phyloP scores from a whole-genome alignment of 2,888 invertebrate species.

The Ornithoptera alexandrae region DNA sequence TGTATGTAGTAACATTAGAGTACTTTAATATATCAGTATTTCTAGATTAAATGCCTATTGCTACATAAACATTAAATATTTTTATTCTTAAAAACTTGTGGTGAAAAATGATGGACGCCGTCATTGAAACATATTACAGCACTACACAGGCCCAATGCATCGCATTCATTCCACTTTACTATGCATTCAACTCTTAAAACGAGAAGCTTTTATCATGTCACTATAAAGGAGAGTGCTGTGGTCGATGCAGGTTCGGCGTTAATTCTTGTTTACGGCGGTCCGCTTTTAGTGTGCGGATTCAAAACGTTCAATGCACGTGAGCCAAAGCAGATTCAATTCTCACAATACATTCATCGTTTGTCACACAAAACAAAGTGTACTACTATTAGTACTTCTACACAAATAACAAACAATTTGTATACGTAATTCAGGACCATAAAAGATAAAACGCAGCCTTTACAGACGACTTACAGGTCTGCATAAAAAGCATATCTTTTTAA shows the following conservation, averaged over 20 bases:
- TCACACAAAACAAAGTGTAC: conserved; percentile 33
- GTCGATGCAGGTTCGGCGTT: conserved; percentile 72
- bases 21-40: not conserved
- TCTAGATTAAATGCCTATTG: not conserved
- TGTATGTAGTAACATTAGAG: not conserved
- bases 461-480: too few species aligned
- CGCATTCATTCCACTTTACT: conserved; percentile 26
- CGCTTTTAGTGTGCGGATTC: conserved; percentile 73
- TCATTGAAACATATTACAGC: not conserved
- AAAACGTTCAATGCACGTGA: conserved; percentile 51
- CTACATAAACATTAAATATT: not conserved
- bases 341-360: conserved; percentile 31
- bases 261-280: conserved; percentile 77
- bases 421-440: not conserved
- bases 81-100: not conserved
- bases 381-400: not conserved
- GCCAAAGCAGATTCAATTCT: conserved; percentile 49
- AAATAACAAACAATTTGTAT: not conserved
- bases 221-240: conserved; percentile 73
- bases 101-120: not conserved
- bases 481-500: too few species aligned
- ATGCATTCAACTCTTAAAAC: conserved; percentile 51
- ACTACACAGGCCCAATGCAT: conserved; percentile 4
- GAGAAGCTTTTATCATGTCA: conserved; percentile 66
- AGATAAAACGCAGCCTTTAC: too few species aligned